Evolutionary conservation across 1,140 invertebrate species (phyloP), one percentile per base, ranked within the genome.

Genomic region (Hyposmocoma kahamanoa): DNA sequence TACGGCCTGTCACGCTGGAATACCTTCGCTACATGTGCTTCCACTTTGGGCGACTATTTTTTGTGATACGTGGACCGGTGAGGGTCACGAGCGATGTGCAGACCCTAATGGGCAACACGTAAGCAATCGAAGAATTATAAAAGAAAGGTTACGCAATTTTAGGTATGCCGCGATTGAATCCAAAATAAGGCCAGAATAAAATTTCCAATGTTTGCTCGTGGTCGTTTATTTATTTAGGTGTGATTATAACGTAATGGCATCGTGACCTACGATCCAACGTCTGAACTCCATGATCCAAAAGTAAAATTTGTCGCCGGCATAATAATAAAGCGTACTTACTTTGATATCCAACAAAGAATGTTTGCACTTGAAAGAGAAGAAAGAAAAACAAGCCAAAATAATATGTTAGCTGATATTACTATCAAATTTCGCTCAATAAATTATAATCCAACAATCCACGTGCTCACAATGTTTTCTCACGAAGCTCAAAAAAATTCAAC

Each of bases 401-500:
- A 46, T 62, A 54, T 56, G 45, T 30, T 59, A 69, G 66, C 53
- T 56, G 63, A 62, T 68, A 59, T 64, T 75, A 84, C 79, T 75
- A 67, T 69, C 56, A 67, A 84, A 78, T 84, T 84, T 79, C 57
- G 67, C 68, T 58, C 59, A 75, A 70, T 67, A 36, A n/a, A 41
- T 72, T 65, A 67, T 26, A 51, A 64, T 83, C 75, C 60, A 76
- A 83, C 64, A 72, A 83, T 87, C 84, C 84, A 87, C 84, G 84
- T 87, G 84, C 84, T 87, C 80, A 84, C 82, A 84, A 84, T 86
- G 84, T 87, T 87, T 85, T 85, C 53, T 22, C 18, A 20, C 69
- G 71, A 84, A 78, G 81, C 82, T 83, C 83, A 84, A 85, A 78
- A 87, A 86, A 87, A 82, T 86, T 71, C 84, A 87, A 87, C 72